Conservation (phyloP, 2,113 vertebrate species). For the Pluvianellus socialis region DNA sequence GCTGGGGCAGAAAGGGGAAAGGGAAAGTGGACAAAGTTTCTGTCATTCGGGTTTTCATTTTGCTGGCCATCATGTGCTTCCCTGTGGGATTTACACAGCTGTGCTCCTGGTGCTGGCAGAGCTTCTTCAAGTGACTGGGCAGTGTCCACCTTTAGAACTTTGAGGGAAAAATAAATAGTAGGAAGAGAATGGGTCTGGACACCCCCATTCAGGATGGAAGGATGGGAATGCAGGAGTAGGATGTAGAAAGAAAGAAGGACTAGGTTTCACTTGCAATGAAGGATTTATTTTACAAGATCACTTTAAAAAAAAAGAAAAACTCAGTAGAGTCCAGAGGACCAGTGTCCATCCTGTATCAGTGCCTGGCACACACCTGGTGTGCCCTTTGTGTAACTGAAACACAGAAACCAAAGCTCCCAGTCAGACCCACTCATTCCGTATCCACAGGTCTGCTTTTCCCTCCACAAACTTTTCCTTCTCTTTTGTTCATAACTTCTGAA, state of each 20-base stretch:
- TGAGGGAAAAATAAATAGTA: neutral
- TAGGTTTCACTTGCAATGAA: neutral
- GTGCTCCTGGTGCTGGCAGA: neutral
- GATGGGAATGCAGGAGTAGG: neutral
- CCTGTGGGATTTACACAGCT: neutral
- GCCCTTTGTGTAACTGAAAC: neutral
- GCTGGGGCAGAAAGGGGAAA: neutral
- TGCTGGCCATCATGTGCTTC: neutral
- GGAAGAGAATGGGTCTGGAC: neutral
- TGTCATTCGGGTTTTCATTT: neutral
- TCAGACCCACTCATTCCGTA: neutral
- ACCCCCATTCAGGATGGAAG: neutral
- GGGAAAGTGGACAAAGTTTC: neutral
- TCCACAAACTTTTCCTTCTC: neutral
- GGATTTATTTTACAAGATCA: neutral
- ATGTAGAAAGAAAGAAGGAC: neutral
- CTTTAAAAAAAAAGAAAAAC: neutral
- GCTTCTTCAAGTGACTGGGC: neutral
- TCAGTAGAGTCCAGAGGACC: neutral
- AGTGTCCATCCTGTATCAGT: neutral
- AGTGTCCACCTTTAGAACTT: neutral
- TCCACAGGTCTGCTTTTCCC: neutral
- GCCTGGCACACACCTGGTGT: neutral
- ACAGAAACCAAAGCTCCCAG: neutral
- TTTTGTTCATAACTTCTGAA: neutral